Conservation (phyloP, 2,797 vertebrate species). For the Karalla daura region DNA sequence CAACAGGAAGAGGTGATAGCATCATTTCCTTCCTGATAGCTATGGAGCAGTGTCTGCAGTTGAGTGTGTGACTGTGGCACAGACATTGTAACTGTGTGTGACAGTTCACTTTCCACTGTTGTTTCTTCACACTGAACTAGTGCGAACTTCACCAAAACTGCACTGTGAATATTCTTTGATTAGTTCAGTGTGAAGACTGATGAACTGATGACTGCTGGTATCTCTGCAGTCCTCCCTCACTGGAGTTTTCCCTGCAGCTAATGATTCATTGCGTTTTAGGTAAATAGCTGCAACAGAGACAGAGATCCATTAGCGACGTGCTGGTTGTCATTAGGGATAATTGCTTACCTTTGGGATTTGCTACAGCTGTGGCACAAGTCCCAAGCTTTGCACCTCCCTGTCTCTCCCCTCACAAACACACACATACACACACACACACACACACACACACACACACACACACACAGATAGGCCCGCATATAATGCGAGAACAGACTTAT, state of each 20-base stretch:
- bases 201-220: slow-evolving; percentile 15
- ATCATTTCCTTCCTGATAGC: slow-evolving; percentile 64
- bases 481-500: slow-evolving; percentile 1
- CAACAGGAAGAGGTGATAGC: slow-evolving; percentile 67
- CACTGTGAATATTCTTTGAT: slow-evolving; percentile 34
- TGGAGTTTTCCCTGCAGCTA: slow-evolving; percentile 5
- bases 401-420: slow-evolving; percentile 11
- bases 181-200: slow-evolving; percentile 19
- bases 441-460: slow-evolving; percentile 18
- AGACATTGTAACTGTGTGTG: slow-evolving; percentile 8
- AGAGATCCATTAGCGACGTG: slow-evolving; percentile 51
- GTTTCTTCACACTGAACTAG: slow-evolving; percentile 5
- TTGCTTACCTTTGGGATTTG: slow-evolving; percentile 56
- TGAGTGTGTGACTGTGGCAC: slow-evolving; percentile 46
- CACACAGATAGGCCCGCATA: too few species aligned
- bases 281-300: slow-evolving; percentile 38
- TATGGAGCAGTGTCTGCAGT: slow-evolving; percentile 7
- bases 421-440: slow-evolving; percentile 10
- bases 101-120: slow-evolving; percentile 2
- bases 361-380: slow-evolving; percentile 47
- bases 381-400: slow-evolving; percentile 26
- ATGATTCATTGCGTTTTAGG: slow-evolving; percentile 37
- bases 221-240: slow-evolving; percentile 1
- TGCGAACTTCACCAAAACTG: slow-evolving; percentile 1
- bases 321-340: slow-evolving; percentile 50